Evolutionary conservation across 2,888 invertebrate species (phyloP).

Genomic region (Hyposoter didymator): DNA sequence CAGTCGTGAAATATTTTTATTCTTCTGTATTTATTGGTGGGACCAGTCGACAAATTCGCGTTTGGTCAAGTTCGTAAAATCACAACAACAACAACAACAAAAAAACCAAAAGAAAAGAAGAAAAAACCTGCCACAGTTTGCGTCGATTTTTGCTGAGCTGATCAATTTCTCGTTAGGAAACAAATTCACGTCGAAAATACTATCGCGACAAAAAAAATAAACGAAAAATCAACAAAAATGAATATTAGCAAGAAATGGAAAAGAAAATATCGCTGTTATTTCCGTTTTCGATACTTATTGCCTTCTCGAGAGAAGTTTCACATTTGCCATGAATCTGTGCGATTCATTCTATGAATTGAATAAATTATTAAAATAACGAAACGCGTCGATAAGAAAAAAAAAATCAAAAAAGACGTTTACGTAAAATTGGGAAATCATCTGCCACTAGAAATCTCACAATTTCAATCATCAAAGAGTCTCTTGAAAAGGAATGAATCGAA

Average conservation of each 20-base stretch:
- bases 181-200: neutral
- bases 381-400: neutral
- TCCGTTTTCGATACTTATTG: conserved; percentile 1
- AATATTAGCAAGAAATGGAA: neutral
- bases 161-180: neutral
- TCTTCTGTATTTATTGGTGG: conserved; percentile 79
- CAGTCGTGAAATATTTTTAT: conserved; percentile 77
- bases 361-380: neutral
- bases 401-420: neutral
- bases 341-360: conserved; percentile 8
- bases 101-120: neutral
- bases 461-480: neutral
- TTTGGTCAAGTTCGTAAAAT: conserved; percentile 1
- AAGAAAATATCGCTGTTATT: conserved; percentile 12
- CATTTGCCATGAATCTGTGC: conserved; percentile 2
- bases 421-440: neutral
- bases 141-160: neutral
- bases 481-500: neutral
- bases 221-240: neutral
- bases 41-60: conserved; percentile 50
- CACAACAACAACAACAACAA: no score
- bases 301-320: conserved; percentile 3
- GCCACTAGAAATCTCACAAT: neutral
- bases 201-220: neutral
- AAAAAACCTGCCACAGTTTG: neutral